Evolutionary conservation across 1,140 invertebrate genomes (phyloP).

Genomic region (Popillia japonica): DNA sequence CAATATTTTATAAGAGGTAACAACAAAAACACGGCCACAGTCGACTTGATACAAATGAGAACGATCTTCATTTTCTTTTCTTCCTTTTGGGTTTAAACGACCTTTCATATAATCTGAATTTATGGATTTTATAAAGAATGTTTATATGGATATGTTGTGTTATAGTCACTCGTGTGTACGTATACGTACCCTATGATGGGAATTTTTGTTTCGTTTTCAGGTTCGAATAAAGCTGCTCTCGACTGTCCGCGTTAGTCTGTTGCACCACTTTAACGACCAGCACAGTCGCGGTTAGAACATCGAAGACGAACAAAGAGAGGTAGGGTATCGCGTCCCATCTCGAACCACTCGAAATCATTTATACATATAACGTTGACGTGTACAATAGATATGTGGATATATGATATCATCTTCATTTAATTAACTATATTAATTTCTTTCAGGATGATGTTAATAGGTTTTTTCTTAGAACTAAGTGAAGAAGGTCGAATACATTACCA

Average conservation of each 20-base stretch:
- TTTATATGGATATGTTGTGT: not conserved
- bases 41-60: slow-evolving; percentile 1
- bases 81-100: not conserved
- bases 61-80: slow-evolving; percentile 3
- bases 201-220: not conserved
- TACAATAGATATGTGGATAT: slow-evolving; percentile 1
- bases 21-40: slow-evolving; percentile 2
- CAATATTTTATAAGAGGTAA: slow-evolving; percentile 23
- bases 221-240: not conserved
- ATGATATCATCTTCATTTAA: slow-evolving; percentile 16
- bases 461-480: not conserved
- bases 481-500: not conserved
- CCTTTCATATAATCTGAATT: slow-evolving; percentile 30
- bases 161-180: too few species aligned
- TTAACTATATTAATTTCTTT: slow-evolving; percentile 13
- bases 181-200: too few species aligned
- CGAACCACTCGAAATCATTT: too few species aligned
- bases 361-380: not conserved
- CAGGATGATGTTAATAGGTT: not conserved
- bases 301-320: too few species aligned
- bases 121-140: slow-evolving; percentile 25
- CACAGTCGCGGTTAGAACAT: too few species aligned
- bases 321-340: too few species aligned
- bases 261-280: not conserved
- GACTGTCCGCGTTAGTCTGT: not conserved